These are phyloP conservation scores for Tragelaphus buxtoni DNA, from an alignment of 2,113 vertebrate species.

Conservation along the genomic window DNA sequence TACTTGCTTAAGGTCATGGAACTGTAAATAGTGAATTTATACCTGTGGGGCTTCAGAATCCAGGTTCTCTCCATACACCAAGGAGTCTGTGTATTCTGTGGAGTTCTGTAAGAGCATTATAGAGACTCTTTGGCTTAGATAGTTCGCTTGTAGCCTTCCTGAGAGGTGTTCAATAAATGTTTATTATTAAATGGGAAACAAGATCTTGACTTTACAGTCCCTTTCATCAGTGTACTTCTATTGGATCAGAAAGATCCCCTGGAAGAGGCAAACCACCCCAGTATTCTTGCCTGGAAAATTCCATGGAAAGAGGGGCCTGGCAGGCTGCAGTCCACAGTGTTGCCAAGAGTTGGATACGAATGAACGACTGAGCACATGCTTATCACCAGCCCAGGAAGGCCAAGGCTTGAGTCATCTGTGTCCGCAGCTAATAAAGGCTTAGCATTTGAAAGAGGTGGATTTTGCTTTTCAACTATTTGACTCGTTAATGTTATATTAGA, in stretches of 20 bases:
- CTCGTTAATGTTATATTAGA: slow-evolving; percentile 31
- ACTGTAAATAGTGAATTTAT: not conserved
- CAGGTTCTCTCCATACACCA: not conserved
- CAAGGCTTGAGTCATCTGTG: not conserved
- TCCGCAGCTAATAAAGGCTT: not conserved
- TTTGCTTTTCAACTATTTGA: not conserved
- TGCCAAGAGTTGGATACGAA: not conserved
- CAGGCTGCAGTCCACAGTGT: not conserved
- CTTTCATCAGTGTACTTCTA: not conserved
- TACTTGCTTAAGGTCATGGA: not conserved
- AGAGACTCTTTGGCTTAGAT: not conserved
- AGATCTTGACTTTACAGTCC: not conserved
- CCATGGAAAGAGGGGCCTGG: not conserved
- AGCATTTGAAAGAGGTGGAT: not conserved
- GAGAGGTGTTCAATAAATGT: not conserved
- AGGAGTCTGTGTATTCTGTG: not conserved
- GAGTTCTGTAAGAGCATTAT: not conserved
- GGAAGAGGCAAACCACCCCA: not conserved
- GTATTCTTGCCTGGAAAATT: not conserved
- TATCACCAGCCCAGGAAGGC: not conserved
- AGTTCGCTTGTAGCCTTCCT: not conserved
- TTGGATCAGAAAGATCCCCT: not conserved
- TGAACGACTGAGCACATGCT: not conserved
- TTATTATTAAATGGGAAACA: not conserved
- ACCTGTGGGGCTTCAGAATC: not conserved